These are phyloP conservation scores for Aleiodes testaceus DNA, from an alignment of 2,888 invertebrate genomes.

Conservation along the genomic window DNA sequence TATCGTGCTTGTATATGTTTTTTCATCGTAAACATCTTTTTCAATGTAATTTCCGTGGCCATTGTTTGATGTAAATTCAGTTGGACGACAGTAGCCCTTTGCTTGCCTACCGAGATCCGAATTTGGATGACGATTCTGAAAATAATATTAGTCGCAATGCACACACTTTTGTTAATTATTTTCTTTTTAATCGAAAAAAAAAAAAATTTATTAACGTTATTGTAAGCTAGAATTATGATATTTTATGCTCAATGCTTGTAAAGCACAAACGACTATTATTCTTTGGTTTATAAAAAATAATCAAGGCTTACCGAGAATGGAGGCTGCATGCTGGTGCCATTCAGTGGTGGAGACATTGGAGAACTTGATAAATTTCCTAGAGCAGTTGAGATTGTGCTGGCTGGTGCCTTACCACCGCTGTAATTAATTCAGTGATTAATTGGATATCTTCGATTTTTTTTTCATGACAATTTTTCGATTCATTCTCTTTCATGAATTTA, in stretches of 20 bases:
- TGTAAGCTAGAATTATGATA: conserved; percentile 23
- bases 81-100: conserved; percentile 40
- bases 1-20: conserved; percentile 70
- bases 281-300: neutral
- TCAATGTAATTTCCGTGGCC: conserved; percentile 42
- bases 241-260: conserved; percentile 35
- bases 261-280: conserved; percentile 32
- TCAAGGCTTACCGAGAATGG: conserved; percentile 80
- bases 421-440: conserved; percentile 49
- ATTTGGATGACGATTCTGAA: conserved; percentile 62
- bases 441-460: no score
- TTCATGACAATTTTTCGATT: no score
- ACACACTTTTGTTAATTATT: conserved; percentile 48
- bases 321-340: conserved; percentile 77
- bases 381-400: conserved; percentile 84
- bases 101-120: conserved; percentile 55
- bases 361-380: conserved; percentile 74
- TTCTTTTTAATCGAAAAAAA: conserved; percentile 38
- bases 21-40: conserved; percentile 50
- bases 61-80: conserved; percentile 44
- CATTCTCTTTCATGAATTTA: neutral
- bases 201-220: neutral
- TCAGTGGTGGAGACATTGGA: conserved; percentile 78
- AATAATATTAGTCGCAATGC: conserved; percentile 69
- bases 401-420: conserved; percentile 82